These are phyloP conservation scores for Neogobius melanostomus DNA, from an alignment of 2,113 vertebrate species.

Conservation along the genomic window DNA sequence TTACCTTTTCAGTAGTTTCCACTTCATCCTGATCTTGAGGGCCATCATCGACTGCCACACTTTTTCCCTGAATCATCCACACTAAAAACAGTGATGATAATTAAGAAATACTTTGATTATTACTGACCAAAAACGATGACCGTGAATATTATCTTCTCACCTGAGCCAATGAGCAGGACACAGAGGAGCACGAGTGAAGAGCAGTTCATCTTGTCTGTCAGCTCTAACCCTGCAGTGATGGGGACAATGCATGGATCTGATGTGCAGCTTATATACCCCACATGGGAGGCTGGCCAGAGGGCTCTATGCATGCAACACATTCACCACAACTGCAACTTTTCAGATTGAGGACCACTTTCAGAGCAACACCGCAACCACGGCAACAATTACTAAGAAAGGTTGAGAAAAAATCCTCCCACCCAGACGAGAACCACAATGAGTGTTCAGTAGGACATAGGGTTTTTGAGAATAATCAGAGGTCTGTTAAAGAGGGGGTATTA, in stretches of 20 bases:
- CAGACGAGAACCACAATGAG: too few species aligned
- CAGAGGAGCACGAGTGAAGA: conserved; percentile 45
- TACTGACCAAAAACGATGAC: not conserved
- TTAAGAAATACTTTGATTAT: not conserved
- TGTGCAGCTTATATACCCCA: conserved; percentile 17
- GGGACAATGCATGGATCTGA: not conserved
- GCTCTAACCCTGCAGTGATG: not conserved
- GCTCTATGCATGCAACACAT: not conserved
- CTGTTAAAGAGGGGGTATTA: too few species aligned
- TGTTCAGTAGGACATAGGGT: too few species aligned
- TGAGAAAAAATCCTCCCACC: too few species aligned
- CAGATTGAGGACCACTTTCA: accelerated
- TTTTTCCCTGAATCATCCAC: conserved; percentile 30
- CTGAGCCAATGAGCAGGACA: conserved; percentile 44
- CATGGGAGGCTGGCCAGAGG: not conserved
- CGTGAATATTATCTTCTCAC: conserved; percentile 11
- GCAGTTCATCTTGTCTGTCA: conserved; percentile 8
- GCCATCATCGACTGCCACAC: conserved; percentile 7
- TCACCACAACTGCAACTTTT: not conserved
- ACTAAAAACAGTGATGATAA: conserved; percentile 26
- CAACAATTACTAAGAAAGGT: too few species aligned
- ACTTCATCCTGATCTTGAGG: conserved; percentile 20
- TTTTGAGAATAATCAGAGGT: too few species aligned
- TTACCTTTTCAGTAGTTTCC: conserved; percentile 32
- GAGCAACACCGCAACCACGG: too few species aligned